Base-by-base conservation (phyloP, 2,888 invertebrate genomes). In the Spodoptera exigua region DNA sequence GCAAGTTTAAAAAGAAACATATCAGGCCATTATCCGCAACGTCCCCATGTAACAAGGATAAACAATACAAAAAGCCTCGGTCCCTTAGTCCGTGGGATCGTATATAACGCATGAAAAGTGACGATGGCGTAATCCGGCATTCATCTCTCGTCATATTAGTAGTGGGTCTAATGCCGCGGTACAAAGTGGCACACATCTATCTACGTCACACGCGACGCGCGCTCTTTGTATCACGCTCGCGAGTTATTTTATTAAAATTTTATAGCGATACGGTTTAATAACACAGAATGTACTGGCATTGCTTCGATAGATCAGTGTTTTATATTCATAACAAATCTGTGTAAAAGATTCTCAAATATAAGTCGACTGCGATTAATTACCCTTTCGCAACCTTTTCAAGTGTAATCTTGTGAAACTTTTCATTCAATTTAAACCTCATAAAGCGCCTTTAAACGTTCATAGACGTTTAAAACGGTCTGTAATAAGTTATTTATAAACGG, bases 141-240 rank as follows among this genome's bases (percentile, higher is more conserved):
- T 84, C 87, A 83, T 91, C 89, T 85, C 82, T 80, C 85, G 87
- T 88, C 88, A 91, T 91, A 92, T 91, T 90, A 91, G 85, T 73
- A 80, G 81, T 74, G 82, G 76, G 80, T 81, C 82, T 87, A 87
- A 88, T 86, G 80, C 86, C 74, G 67, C 70, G 80, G 82, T 85
- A 89, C 88, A 88, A 89, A 90, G 87, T 83, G 86, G 76, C 54
- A 48, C 66, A 68, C 82, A 89, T 90, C 85, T 74, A 74, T 89
- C 85, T 79, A 61, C 55, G 85, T 83, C 83, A 73, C 34, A 35
- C 41, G 58, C 61, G 72, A 74, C 63, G 44, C 34, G 66, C 55
- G 18, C 61, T 34, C 66, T 59, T 57, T 54, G 68, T 66, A 67
- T 56, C 37, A 13, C 13, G 35, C 13, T 49, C 34, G 36, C 21